Evolutionary conservation across 1,140 invertebrate genomes (phyloP).

Genomic region (Drosophila ficusphila): DNA sequence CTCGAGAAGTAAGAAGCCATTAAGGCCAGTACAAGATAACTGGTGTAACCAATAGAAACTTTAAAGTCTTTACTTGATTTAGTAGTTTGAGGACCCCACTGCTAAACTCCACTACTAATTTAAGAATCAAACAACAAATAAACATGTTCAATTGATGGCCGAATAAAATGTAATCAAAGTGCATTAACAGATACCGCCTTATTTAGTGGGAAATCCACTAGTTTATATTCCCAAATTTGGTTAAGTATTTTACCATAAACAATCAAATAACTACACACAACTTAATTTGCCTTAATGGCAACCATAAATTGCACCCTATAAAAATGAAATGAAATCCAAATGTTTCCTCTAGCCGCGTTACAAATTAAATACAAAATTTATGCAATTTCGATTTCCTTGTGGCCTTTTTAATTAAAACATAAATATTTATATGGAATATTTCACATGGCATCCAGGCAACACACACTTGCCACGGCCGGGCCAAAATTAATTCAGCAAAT

Average conservation of each 20-base stretch:
- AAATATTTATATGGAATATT: slow-evolving; percentile 82
- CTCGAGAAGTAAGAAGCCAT: background rate
- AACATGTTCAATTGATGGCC: background rate
- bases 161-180: background rate
- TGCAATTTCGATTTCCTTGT: slow-evolving; percentile 80
- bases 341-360: slow-evolving; percentile 56
- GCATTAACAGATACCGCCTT: background rate
- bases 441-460: slow-evolving; percentile 33
- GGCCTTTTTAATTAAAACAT: slow-evolving; percentile 82
- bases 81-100: background rate
- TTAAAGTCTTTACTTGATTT: background rate
- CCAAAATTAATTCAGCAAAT: slow-evolving; percentile 79
- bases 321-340: slow-evolving; percentile 62
- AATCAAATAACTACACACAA: slow-evolving; percentile 43
- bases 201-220: background rate
- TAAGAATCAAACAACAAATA: background rate
- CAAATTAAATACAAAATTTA: slow-evolving; percentile 67
- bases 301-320: slow-evolving; percentile 73
- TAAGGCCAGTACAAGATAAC: background rate
- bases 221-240: slow-evolving; percentile 2
- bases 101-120: background rate
- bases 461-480: slow-evolving; percentile 18
- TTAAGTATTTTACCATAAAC: slow-evolving; percentile 17
- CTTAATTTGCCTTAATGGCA: slow-evolving; percentile 69
- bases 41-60: background rate